Conservation (phyloP, 2,888 invertebrate species). For the Erebia ligea region DNA sequence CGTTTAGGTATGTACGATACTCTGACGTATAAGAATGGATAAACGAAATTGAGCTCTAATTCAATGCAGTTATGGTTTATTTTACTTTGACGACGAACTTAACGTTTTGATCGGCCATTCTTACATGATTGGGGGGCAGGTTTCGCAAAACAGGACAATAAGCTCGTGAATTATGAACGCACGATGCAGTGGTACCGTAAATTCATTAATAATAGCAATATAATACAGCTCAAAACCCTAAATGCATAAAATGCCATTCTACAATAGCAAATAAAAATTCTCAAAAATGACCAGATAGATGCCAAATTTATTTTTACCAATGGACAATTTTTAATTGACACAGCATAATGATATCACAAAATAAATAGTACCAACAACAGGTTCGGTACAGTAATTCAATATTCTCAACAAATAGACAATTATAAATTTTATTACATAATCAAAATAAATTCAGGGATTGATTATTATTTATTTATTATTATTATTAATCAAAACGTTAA, state of each 20-base stretch:
- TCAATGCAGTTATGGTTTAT: too few relatives aligned
- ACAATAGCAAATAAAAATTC: slow-evolving; percentile 76
- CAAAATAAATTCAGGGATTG: slow-evolving; percentile 25
- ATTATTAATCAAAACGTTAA: slow-evolving; percentile 22
- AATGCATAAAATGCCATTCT: slow-evolving; percentile 74
- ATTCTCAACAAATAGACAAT: slow-evolving; percentile 24
- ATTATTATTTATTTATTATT: slow-evolving; percentile 17
- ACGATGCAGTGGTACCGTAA: slow-evolving; percentile 45
- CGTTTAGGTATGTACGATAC: too few relatives aligned
- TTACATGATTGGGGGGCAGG: too few relatives aligned
- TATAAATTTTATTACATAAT: slow-evolving; percentile 23
- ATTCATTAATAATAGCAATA: slow-evolving; percentile 42
- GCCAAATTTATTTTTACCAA: slow-evolving; percentile 60
- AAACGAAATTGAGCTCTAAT: too few relatives aligned
- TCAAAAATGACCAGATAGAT: slow-evolving; percentile 73
- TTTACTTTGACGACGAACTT: too few relatives aligned
- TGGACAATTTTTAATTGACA: slow-evolving; percentile 81
- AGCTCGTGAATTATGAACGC: slow-evolving; percentile 58
- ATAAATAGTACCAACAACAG: slow-evolving; percentile 48
- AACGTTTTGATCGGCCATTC: too few relatives aligned
- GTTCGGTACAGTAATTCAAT: slow-evolving; percentile 55
- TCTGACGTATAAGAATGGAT: too few relatives aligned
- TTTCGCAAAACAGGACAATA: slow-evolving; percentile 54
- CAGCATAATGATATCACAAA: slow-evolving; percentile 78
- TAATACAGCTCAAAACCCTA: slow-evolving; percentile 66